Evolutionary conservation across 2,888 invertebrate genomes (phyloP).

Genomic region (Leistus spinibarbis): DNA sequence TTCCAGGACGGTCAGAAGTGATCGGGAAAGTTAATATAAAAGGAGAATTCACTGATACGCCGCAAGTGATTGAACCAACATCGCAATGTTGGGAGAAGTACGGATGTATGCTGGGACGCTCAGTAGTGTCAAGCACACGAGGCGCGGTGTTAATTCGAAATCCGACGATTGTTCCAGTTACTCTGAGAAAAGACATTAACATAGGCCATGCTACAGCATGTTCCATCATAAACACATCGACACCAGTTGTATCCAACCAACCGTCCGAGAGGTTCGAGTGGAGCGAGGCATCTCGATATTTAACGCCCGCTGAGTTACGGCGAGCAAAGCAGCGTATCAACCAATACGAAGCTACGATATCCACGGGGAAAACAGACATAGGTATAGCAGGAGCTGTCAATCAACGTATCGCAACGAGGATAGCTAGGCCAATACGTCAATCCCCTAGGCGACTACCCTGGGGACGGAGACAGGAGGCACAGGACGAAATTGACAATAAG

Average conservation of each 20-base stretch:
- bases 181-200: not conserved
- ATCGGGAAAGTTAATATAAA: not conserved
- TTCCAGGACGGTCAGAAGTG: not conserved
- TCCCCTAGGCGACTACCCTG: not conserved
- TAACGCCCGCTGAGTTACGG: not conserved
- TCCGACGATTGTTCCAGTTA: not conserved
- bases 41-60: not conserved
- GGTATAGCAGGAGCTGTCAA: not conserved
- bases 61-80: not conserved
- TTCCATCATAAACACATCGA: not conserved
- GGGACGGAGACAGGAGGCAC: not conserved
- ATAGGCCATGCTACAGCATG: not conserved
- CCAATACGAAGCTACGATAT: not conserved
- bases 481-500: not conserved
- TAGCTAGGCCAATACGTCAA: not conserved
- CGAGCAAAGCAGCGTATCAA: not conserved
- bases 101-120: not conserved
- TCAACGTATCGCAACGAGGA: not conserved
- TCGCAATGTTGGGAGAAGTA: not conserved
- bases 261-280: not conserved
- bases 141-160: not conserved
- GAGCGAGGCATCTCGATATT: not conserved
- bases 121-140: not conserved
- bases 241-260: not conserved
- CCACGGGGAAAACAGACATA: not conserved